phyloP scores from a whole-genome alignment of 2,113 vertebrate genomes.

The Chiloscyllium plagiosum region DNA sequence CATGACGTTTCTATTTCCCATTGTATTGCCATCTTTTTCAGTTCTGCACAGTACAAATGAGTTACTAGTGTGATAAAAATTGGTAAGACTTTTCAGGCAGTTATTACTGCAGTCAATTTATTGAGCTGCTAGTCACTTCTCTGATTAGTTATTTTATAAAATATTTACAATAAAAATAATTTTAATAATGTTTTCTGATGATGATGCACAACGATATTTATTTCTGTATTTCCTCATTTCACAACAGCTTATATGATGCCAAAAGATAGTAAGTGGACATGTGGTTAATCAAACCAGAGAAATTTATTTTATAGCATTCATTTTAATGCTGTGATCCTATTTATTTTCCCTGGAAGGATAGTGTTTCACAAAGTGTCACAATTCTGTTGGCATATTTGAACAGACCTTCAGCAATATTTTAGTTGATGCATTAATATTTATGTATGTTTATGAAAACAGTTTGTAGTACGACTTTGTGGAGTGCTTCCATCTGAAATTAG shows the following conservation, averaged over 20 bases:
- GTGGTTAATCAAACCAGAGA: neutral
- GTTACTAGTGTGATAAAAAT: neutral
- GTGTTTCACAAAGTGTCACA: neutral
- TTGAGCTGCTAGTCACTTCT: neutral
- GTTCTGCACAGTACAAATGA: neutral
- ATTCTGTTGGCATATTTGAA: conserved; percentile 14
- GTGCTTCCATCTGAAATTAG: neutral
- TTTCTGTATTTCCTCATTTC: neutral
- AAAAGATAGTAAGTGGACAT: neutral
- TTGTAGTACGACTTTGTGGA: neutral
- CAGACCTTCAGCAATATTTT: neutral
- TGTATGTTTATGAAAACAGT: neutral
- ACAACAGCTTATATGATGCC: neutral
- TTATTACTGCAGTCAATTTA: neutral
- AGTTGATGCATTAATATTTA: conserved; percentile 3
- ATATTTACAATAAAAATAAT: neutral
- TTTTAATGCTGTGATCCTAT: neutral
- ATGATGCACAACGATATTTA: neutral
- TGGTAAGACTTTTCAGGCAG: neutral
- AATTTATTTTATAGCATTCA: neutral
- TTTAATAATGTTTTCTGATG: neutral
- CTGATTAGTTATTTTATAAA: neutral
- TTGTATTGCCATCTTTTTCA: neutral
- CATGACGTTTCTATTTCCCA: neutral
- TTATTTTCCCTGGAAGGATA: neutral